These are phyloP conservation scores for Crossocerus cetratus DNA, from an alignment of 2,888 invertebrate species.

Conservation along the genomic window DNA sequence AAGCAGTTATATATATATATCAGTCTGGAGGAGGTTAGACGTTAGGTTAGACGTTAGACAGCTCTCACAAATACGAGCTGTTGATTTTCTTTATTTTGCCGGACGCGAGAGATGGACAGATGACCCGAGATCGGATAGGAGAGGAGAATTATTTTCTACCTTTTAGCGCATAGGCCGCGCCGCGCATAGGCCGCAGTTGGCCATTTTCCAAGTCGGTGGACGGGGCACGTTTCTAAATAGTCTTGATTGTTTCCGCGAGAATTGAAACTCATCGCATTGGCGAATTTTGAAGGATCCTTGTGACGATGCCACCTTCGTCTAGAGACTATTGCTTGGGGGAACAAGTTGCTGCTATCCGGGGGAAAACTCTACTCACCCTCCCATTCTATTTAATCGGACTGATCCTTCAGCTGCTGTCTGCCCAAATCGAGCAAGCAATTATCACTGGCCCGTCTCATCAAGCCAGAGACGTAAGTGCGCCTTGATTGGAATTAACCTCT, in stretches of 20 bases:
- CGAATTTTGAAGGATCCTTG: background rate
- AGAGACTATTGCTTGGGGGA: conserved; percentile 64
- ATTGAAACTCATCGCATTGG: background rate
- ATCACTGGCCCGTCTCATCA: conserved; percentile 57
- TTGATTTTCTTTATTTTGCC: too few relatives aligned
- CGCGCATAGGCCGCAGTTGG: too few relatives aligned
- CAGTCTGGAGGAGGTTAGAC: too few relatives aligned
- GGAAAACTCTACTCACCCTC: conserved; percentile 64
- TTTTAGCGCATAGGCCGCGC: too few relatives aligned
- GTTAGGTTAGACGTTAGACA: too few relatives aligned
- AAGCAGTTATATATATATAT: too few relatives aligned
- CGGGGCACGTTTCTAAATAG: background rate
- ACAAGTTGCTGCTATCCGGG: conserved; percentile 61
- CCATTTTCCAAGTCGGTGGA: too few relatives aligned
- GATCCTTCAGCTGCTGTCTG: conserved; percentile 66
- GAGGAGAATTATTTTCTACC: too few relatives aligned
- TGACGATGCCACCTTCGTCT: conserved; percentile 70
- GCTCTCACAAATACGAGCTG: too few relatives aligned
- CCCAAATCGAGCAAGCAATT: conserved; percentile 63
- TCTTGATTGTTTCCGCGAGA: background rate
- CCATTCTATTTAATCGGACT: conserved; percentile 70
- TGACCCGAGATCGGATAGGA: too few relatives aligned
- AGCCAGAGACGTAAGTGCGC: conserved; percentile 49
- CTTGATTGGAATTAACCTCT: too few relatives aligned
- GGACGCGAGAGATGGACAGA: too few relatives aligned